Conservation (phyloP, 2,113 vertebrate genomes). For the Misgurnus mizolepis region DNA sequence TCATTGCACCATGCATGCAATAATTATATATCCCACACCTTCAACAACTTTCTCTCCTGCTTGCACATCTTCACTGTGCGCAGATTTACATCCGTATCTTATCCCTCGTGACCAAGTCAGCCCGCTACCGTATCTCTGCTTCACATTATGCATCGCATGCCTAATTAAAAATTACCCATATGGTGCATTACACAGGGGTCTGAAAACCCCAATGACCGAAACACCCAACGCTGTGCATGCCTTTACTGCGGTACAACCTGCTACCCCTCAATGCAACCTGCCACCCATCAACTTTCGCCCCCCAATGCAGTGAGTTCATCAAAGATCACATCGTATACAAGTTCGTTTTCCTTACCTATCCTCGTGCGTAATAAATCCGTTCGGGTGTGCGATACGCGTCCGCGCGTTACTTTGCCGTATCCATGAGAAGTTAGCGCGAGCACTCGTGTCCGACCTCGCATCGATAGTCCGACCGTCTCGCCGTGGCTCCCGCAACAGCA, state of each 20-base stretch:
- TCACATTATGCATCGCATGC: background rate
- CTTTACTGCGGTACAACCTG: slow-evolving; percentile 22
- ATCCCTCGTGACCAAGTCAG: background rate
- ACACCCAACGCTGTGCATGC: background rate
- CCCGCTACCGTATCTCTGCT: background rate
- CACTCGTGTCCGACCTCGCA: slow-evolving; percentile 33
- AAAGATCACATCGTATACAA: slow-evolving; percentile 1
- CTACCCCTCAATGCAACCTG: background rate
- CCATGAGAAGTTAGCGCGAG: slow-evolving; percentile 43
- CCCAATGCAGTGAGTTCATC: slow-evolving; percentile 1
- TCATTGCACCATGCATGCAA: slow-evolving; percentile 16
- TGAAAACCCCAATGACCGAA: background rate
- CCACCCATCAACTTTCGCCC: slow-evolving; percentile 33
- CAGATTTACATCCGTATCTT: background rate
- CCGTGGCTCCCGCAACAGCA: slow-evolving; percentile 40
- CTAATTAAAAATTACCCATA: background rate
- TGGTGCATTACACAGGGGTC: background rate
- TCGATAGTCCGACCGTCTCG: slow-evolving; percentile 34
- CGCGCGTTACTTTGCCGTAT: slow-evolving; percentile 39
- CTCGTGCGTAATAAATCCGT: slow-evolving; percentile 35
- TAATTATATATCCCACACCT: slow-evolving; percentile 5
- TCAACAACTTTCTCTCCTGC: slow-evolving; percentile 20
- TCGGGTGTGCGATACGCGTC: background rate
- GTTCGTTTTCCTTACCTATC: slow-evolving; percentile 11
- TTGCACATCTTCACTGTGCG: background rate